Conservation (phyloP, 37 sponge, comb jelly and placozoan species). For the Haliclona indistincta region DNA sequence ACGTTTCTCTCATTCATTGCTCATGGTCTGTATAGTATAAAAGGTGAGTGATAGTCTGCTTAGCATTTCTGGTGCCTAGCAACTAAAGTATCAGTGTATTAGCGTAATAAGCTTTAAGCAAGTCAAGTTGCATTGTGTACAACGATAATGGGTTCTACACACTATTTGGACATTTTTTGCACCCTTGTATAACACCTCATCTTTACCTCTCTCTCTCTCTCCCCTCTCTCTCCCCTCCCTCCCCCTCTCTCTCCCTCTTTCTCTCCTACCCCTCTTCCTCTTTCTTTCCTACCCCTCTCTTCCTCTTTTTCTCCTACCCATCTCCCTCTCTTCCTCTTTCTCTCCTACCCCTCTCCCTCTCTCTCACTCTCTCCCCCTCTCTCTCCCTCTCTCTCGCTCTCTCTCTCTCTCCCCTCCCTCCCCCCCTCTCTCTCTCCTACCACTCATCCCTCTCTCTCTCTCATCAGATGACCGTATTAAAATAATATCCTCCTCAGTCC, state of each 20-base stretch:
- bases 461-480: not conserved
- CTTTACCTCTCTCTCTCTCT: no score
- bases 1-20: slow-evolving; percentile 69
- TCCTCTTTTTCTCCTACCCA: no score
- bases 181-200: no score
- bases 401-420: not conserved
- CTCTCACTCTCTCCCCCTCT: not conserved
- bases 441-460: no score
- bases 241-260: not conserved
- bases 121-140: no score
- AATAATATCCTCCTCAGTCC: not conserved
- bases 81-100: not conserved
- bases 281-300: not conserved
- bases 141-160: no score
- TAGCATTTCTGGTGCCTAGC: no score
- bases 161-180: no score
- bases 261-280: not conserved
- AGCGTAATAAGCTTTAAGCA: not conserved
- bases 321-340: not conserved
- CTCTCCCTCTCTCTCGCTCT: no score
- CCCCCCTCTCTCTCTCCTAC: slow-evolving; percentile 1
- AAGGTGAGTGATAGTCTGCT: slow-evolving; percentile 15
- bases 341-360: not conserved
- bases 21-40: slow-evolving; percentile 24
- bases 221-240: no score